Evolutionary conservation across 2,797 vertebrate species (phyloP).

Genomic region (Mus spretus): DNA sequence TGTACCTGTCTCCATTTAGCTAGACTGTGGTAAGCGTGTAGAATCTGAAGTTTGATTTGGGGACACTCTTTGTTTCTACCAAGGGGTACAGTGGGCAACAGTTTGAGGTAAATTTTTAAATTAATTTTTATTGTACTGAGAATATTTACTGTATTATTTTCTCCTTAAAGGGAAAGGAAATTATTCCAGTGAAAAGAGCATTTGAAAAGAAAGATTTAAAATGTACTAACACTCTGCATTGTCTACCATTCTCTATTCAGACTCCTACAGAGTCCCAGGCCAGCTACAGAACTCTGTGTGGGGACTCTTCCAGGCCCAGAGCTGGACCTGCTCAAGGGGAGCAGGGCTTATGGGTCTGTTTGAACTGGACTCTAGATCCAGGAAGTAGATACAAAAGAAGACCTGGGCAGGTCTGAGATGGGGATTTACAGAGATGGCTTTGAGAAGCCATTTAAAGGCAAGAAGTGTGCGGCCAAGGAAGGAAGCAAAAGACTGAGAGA

Average conservation of each 20-base stretch:
- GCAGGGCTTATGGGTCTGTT: background rate
- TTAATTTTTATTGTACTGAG: slow-evolving; percentile 42
- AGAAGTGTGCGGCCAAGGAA: background rate
- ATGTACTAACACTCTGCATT: background rate
- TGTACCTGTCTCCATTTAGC: background rate
- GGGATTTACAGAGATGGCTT: background rate
- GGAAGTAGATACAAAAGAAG: background rate
- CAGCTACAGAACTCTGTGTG: slow-evolving; percentile 28
- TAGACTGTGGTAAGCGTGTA: slow-evolving; percentile 30
- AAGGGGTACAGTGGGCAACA: background rate
- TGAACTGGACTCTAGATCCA: background rate
- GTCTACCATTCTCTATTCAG: background rate
- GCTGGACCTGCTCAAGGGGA: background rate
- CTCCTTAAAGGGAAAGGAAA: background rate
- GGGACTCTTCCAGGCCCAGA: background rate
- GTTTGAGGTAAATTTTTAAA: slow-evolving; percentile 36
- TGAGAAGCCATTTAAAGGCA: background rate
- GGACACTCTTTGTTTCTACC: background rate
- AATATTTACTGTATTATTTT: background rate
- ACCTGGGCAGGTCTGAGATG: background rate
- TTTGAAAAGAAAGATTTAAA: background rate
- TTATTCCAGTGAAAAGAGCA: background rate
- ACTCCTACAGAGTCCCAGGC: background rate
- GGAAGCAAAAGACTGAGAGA: background rate
- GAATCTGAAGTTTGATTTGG: slow-evolving; percentile 45